A percentile compares a stretch with the other conserved stretches of the same genome.
Evolutionary conservation across 2,113 vertebrate genomes (phyloP).

Genomic region (Sinocyclocheilus anophthalmus): DNA sequence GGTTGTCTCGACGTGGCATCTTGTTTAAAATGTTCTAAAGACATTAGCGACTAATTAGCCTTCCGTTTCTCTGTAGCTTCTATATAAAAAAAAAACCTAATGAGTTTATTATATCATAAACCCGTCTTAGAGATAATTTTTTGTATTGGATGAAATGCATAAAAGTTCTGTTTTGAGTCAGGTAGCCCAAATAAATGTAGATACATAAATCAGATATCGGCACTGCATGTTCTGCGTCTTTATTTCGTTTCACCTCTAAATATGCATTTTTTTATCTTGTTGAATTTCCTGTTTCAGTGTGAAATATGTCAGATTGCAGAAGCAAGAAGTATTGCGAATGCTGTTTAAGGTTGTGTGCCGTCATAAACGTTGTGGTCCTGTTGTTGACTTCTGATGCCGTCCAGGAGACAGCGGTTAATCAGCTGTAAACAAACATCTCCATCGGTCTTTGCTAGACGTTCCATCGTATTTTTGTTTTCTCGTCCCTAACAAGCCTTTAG

Average conservation of each 20-base stretch:
- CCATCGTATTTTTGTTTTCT: not conserved
- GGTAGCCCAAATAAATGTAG: no score
- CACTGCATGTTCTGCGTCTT: no score
- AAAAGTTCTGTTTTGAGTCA: no score
- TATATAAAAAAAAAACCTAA: not conserved
- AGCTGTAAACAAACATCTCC: conserved; percentile 26
- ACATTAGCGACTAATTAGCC: not conserved
- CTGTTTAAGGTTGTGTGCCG: not conserved
- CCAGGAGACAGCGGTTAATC: not conserved
- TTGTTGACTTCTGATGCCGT: not conserved
- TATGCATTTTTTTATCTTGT: not conserved
- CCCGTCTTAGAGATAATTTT: no score
- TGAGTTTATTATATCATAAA: not conserved
- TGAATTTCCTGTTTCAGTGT: not conserved
- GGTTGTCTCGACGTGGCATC: not conserved
- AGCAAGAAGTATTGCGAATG: not conserved
- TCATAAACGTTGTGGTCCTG: not conserved
- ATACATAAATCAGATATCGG: no score
- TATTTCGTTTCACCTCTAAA: no score
- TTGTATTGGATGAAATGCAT: not conserved
- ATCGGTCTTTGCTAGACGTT: not conserved
- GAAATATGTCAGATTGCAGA: not conserved
- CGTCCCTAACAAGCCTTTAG: not conserved
- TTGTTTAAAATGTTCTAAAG: not conserved
- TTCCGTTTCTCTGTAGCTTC: not conserved